Evolutionary conservation across 2,888 invertebrate species (phyloP).

Genomic region (Hydraecia micacea): DNA sequence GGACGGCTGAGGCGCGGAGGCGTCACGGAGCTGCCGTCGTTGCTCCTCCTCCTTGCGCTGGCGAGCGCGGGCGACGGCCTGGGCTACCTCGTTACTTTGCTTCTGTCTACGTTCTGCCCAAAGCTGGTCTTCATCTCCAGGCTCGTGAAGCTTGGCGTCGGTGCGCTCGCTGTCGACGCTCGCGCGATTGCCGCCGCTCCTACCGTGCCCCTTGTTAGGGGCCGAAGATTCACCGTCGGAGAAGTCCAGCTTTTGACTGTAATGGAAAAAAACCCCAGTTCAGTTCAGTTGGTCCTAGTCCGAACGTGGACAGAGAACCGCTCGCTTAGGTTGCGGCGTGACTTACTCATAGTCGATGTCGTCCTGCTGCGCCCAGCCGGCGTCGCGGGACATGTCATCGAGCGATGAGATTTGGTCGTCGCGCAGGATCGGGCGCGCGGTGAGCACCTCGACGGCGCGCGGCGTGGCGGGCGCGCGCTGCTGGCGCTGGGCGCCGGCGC

Average conservation of each 20-base stretch:
- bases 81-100: slow-evolving; percentile 93
- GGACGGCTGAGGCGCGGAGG: slow-evolving; percentile 74
- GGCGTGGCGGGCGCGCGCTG: slow-evolving; percentile 80
- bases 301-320: not conserved
- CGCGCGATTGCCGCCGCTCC: slow-evolving; percentile 79
- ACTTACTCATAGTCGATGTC: slow-evolving; percentile 97
- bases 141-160: slow-evolving; percentile 82
- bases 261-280: slow-evolving; percentile 68
- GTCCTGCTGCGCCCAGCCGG: slow-evolving; percentile 97
- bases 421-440: slow-evolving; percentile 96
- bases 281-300: not conserved
- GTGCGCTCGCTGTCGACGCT: slow-evolving; percentile 82
- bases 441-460: slow-evolving; percentile 91
- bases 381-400: slow-evolving; percentile 96
- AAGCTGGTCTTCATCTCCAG: slow-evolving; percentile 88
- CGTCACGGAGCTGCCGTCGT: slow-evolving; percentile 90
- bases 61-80: slow-evolving; percentile 95
- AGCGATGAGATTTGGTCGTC: slow-evolving; percentile 98
- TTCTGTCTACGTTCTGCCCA: slow-evolving; percentile 93
- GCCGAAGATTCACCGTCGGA: slow-evolving; percentile 95
- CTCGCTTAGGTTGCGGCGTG: not conserved
- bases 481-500: slow-evolving; percentile 68
- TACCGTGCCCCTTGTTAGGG: slow-evolving; percentile 78
- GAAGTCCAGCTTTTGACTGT: slow-evolving; percentile 96
- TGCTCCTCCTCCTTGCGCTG: slow-evolving; percentile 97